Evolutionary conservation across 2,888 invertebrate species (phyloP), one percentile per base, ranked within the genome.

Genomic region (Arenicola marina): DNA sequence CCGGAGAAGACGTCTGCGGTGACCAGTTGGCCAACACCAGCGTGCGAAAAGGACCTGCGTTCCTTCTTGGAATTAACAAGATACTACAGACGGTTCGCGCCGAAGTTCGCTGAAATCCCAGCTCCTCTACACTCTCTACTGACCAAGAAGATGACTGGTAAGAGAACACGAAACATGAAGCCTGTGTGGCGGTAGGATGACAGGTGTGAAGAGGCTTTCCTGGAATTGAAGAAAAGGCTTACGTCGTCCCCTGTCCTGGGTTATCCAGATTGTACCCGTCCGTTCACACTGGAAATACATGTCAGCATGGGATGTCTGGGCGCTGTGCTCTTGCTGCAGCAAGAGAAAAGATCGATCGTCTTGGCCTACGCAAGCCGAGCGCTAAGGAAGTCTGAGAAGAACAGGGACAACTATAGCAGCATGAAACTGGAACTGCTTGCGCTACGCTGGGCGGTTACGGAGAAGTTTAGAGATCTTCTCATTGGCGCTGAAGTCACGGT

Each of bases 231-330:
- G 26, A 4, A 18, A 7, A 24, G 4, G 24, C 45, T 73, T n/a
- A 63, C 63, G 1, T 28, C 58, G 43, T 61, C 67, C 1, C 65
- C 68, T 15, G 55, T 73, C 7, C 54, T 73, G 24, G 68, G 67
- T 15, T 71, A 61, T 31, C 62, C 73, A 1, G 69, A 73, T 38
- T 69, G 68, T 43, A 38, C 31, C 7, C 34, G 43, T 24, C 63
- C 67, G 15, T 74, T 59, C 45, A 58, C 69, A 2, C 46, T 73
- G 51, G 68, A 73, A 34, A 61, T 60, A 15, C 71, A 71, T 57
- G 71, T 65, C 7, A 62, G 65, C 38, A 33, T 62, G 26, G n/a
- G 51, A n/a, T 67, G 70, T 1, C 53, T 72, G 2, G 69, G 71
- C 4, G 69, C 63, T 4, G 61, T 73, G 1, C 46, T 72, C 2